Conservation (phyloP, 2,113 vertebrate genomes). For the Prolemur simus region DNA sequence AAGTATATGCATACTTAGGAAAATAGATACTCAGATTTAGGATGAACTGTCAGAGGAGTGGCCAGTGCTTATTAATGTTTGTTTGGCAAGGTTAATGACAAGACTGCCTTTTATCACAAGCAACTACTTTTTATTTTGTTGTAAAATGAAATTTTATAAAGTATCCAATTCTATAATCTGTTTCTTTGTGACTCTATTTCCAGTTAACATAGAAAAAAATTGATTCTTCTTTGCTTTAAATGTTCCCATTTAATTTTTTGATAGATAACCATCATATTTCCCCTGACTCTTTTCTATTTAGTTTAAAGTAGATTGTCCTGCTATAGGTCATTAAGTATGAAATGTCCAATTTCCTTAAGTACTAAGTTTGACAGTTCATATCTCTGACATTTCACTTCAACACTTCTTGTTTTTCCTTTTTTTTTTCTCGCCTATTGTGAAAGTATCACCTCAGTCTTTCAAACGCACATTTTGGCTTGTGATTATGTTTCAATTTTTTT, state of each 20-base stretch:
- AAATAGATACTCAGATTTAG: background rate
- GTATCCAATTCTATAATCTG: background rate
- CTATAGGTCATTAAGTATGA: background rate
- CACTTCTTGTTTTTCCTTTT: too few species aligned
- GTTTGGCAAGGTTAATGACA: background rate
- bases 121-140: background rate
- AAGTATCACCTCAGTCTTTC: too few species aligned
- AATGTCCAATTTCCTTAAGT: too few species aligned
- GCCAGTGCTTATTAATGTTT: background rate
- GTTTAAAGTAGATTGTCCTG: background rate
- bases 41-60: background rate
- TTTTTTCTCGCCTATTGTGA: too few species aligned
- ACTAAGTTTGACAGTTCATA: too few species aligned
- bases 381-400: too few species aligned
- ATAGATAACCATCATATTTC: background rate
- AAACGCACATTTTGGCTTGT: too few species aligned
- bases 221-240: background rate
- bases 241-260: background rate
- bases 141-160: slow-evolving; percentile 1
- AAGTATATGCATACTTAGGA: background rate
- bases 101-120: background rate
- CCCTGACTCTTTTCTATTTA: background rate
- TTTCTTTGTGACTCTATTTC: slow-evolving; percentile 18
- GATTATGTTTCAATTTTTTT: too few species aligned
- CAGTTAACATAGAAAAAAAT: background rate